These are phyloP conservation scores for Trichomalopsis sarcophagae DNA, from an alignment of 1,140 invertebrate genomes.

Conservation along the genomic window DNA sequence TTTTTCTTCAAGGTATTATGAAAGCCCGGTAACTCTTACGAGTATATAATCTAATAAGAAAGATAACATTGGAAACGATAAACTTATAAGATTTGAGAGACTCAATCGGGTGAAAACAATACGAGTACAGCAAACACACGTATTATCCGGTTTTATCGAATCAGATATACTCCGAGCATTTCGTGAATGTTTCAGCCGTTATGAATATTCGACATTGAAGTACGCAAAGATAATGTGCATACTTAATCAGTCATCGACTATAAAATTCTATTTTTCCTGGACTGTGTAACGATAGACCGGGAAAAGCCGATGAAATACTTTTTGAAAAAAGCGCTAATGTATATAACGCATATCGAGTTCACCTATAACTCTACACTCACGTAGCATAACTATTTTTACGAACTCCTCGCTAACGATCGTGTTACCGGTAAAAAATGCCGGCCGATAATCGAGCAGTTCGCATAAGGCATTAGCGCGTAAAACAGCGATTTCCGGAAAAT, in stretches of 20 bases:
- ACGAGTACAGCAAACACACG: not conserved
- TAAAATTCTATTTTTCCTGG: not conserved
- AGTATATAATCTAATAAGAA: not conserved
- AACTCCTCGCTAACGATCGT: not conserved
- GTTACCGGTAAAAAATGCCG: not conserved
- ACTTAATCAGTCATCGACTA: not conserved
- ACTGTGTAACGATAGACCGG: not conserved
- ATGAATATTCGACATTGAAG: not conserved
- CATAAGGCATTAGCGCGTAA: not conserved
- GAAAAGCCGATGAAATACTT: not conserved
- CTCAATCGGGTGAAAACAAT: not conserved
- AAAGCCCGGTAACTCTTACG: no score
- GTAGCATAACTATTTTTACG: not conserved
- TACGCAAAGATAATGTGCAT: not conserved
- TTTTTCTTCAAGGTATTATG: not conserved
- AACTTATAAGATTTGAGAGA: not conserved
- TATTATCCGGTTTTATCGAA: not conserved
- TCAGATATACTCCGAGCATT: not conserved
- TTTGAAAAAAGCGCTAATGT: not conserved
- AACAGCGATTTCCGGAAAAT: not conserved
- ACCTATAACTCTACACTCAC: not conserved
- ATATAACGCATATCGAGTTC: not conserved
- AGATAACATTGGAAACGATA: not conserved
- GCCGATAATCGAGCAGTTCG: not conserved
- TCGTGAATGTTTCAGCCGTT: no score